A percentile compares a stretch with the other conserved stretches of the same genome.
Evolutionary conservation across 64 coral and sea anemone species (phyloP).

Genomic region (Montipora cactus): DNA sequence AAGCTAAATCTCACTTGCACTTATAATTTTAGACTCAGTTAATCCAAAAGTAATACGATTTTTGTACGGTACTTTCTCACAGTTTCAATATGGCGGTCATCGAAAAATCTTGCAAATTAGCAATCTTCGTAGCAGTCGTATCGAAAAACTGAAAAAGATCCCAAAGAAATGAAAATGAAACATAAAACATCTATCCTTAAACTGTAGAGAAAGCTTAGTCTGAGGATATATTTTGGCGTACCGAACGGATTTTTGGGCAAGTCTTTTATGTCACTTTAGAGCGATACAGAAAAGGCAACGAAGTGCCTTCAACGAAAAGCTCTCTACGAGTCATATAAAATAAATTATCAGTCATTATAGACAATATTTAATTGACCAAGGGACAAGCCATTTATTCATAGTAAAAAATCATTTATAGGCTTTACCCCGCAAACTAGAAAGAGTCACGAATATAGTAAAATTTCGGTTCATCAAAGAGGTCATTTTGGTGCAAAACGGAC

Average conservation of each 20-base stretch:
- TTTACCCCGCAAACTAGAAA: neutral
- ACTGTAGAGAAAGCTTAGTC: neutral
- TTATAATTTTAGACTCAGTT: constrained; percentile 17
- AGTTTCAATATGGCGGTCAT: constrained; percentile 3
- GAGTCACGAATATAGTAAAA: neutral
- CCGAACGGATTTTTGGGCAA: neutral
- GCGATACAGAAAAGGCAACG: neutral
- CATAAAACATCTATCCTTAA: neutral
- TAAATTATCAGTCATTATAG: neutral
- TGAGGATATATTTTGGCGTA: neutral
- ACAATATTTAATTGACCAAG: neutral
- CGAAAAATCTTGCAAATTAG: constrained; percentile 1
- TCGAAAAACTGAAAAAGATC: neutral
- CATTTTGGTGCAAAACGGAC: neutral
- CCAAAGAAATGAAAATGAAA: neutral
- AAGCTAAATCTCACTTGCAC: neutral
- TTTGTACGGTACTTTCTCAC: neutral
- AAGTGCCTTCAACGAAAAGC: neutral
- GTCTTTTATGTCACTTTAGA: neutral
- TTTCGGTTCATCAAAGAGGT: neutral
- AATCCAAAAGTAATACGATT: neutral
- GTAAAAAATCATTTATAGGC: neutral
- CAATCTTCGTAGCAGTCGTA: neutral
- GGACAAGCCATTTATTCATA: neutral
- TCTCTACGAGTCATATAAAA: neutral